Evolutionary conservation across 2,797 vertebrate genomes (phyloP).

Genomic region (Nyctibius grandis): DNA sequence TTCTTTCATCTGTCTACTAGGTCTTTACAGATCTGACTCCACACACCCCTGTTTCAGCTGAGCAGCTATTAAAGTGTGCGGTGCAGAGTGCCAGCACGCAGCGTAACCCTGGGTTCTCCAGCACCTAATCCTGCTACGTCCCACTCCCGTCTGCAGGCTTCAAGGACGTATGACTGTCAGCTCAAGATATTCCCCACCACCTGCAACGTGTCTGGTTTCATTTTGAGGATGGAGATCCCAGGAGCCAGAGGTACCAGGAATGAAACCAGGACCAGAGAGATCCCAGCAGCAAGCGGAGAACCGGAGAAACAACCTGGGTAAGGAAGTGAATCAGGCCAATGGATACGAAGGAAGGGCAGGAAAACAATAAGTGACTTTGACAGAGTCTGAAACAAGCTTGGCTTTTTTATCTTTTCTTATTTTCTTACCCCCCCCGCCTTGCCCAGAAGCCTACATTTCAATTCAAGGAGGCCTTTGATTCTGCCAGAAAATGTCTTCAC

Average conservation of each 20-base stretch:
- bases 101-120: neutral
- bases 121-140: neutral
- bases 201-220: neutral
- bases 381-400: neutral
- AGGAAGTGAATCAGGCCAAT: neutral
- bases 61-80: rapidly evolving
- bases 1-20: neutral
- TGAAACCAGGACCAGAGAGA: neutral
- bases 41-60: neutral
- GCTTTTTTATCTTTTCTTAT: neutral
- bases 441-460: neutral
- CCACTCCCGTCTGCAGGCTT: neutral
- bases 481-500: neutral
- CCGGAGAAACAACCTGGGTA: neutral
- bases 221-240: neutral
- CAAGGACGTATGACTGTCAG: neutral
- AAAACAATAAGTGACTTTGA: neutral
- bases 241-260: neutral
- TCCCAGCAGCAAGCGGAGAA: neutral
- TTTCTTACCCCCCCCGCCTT: rapidly evolving
- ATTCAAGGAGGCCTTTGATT: neutral
- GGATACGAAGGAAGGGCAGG: rapidly evolving
- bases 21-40: neutral
- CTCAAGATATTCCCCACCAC: neutral
- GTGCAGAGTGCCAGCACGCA: neutral